phyloP scores from a whole-genome alignment of 2,888 invertebrate species.

The Xanthia togata region DNA sequence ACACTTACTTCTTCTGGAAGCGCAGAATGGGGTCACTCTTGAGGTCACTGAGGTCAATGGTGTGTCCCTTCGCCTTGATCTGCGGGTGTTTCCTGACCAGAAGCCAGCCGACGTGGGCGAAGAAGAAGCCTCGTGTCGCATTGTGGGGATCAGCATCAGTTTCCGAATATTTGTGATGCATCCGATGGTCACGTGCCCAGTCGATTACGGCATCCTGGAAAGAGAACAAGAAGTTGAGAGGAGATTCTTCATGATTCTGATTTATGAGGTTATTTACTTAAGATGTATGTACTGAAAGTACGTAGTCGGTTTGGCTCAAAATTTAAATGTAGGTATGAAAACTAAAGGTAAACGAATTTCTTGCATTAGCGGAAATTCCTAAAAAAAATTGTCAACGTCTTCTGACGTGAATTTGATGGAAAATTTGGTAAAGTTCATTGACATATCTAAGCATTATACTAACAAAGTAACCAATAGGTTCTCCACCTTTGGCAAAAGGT shows the following conservation, averaged over 20 bases:
- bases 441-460: background rate
- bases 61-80: conserved; percentile 96
- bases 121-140: conserved; percentile 98
- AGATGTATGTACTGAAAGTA: background rate
- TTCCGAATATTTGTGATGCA: conserved; percentile 98
- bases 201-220: conserved; percentile 93
- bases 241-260: background rate
- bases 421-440: too few relatives aligned
- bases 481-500: background rate
- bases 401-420: background rate
- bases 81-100: conserved; percentile 97
- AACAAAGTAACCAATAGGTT: background rate
- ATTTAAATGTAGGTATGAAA: background rate
- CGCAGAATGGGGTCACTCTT: conserved; percentile 94
- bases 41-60: conserved; percentile 96
- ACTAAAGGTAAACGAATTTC: background rate
- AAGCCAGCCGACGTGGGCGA: conserved; percentile 98
- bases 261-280: background rate
- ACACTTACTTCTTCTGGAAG: conserved; percentile 95
- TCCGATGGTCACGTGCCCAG: conserved; percentile 95
- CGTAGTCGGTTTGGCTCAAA: background rate
- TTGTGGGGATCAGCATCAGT: conserved; percentile 98
- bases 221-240: background rate
- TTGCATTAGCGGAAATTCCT: background rate
- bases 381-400: background rate